Conservation (phyloP, 2,888 invertebrate genomes). For the Acronicta alni region DNA sequence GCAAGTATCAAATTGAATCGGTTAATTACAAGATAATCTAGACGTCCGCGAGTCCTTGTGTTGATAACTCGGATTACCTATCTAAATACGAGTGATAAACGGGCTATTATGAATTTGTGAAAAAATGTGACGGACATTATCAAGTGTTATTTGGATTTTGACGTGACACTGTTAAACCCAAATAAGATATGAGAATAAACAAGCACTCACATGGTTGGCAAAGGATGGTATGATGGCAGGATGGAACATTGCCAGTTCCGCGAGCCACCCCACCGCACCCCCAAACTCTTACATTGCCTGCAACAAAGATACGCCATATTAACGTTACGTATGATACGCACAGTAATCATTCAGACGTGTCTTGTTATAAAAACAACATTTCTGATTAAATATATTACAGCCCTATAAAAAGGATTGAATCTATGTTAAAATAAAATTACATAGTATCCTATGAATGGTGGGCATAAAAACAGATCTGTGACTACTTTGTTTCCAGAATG, state of each 20-base stretch:
- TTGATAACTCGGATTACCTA: conserved; percentile 24
- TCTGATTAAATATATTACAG: too few species aligned
- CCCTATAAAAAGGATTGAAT: too few species aligned
- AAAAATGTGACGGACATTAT: conserved; percentile 27
- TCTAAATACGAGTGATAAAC: conserved; percentile 22
- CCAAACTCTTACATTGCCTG: conserved; percentile 55
- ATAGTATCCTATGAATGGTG: too few species aligned
- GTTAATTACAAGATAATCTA: conserved; percentile 42
- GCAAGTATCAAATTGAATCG: conserved; percentile 27
- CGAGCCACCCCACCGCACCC: conserved; percentile 31
- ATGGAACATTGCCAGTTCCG: conserved; percentile 58
- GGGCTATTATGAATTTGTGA: conserved; percentile 17
- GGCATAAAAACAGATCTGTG: not conserved
- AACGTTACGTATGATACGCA: not conserved
- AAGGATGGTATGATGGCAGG: conserved; percentile 33
- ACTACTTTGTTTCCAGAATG: conserved; percentile 6
- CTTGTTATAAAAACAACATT: too few species aligned
- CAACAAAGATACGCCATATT: conserved; percentile 54
- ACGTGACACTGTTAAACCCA: not conserved
- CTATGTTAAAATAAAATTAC: too few species aligned
- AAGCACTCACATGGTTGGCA: conserved; percentile 56
- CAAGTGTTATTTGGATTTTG: conserved; percentile 22
- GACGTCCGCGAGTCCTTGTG: conserved; percentile 22
- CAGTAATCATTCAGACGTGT: too few species aligned
- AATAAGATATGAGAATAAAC: conserved; percentile 3